phyloP scores from a whole-genome alignment of 2,797 vertebrate genomes.

The Aselliscus stoliczkanus region DNA sequence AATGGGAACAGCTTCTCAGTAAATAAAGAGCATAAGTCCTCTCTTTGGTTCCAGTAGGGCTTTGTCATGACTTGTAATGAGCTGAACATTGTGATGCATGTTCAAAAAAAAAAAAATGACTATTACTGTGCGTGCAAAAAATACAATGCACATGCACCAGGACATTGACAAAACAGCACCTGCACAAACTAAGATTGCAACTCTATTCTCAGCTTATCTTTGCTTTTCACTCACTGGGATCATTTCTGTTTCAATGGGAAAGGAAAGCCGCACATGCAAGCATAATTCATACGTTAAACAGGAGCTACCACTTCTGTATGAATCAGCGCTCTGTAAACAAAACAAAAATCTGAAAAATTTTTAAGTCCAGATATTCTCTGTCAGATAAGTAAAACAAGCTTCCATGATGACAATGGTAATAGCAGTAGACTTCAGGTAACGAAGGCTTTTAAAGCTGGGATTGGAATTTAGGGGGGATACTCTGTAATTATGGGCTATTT shows the following conservation, averaged over 20 bases:
- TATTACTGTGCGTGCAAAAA: conserved; percentile 69
- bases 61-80: conserved; percentile 74
- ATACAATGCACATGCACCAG: conserved; percentile 64
- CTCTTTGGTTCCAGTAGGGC: conserved; percentile 50
- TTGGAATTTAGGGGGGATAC: not conserved
- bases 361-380: conserved; percentile 32
- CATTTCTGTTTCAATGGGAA: conserved; percentile 74
- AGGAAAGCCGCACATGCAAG: conserved; percentile 75
- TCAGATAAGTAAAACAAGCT: conserved; percentile 16
- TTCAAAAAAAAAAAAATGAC: conserved; percentile 56
- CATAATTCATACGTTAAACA: conserved; percentile 51
- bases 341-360: conserved; percentile 64
- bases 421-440: not conserved
- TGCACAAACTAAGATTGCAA: conserved; percentile 82
- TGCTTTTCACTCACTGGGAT: conserved; percentile 79
- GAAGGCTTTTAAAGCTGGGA: not conserved
- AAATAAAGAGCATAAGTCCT: conserved; percentile 32
- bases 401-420: not conserved
- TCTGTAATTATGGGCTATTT: not conserved
- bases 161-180: conserved; percentile 80
- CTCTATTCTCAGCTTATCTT: conserved; percentile 83
- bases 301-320: conserved; percentile 52
- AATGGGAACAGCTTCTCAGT: conserved; percentile 43
- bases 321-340: conserved; percentile 67
- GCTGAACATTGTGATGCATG: conserved; percentile 56